Conservation (phyloP, 2,797 vertebrate genomes). For the Rhabdophis nuchalis region DNA sequence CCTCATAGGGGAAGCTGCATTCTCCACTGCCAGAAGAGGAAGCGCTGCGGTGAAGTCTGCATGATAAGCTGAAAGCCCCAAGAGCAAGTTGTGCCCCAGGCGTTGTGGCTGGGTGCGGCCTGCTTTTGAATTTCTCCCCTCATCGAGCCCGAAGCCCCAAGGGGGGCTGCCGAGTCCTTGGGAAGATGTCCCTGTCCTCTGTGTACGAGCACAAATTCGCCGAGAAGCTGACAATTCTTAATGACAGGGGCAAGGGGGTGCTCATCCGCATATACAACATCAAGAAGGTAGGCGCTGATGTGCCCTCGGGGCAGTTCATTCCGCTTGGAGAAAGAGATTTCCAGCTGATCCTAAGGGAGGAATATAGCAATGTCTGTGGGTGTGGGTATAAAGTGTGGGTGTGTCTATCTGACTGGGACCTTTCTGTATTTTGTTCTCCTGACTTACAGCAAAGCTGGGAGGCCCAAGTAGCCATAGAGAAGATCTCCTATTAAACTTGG, state of each 20-base stretch:
- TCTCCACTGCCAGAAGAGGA: not conserved
- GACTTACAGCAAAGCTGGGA: not conserved
- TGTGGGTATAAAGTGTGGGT: not conserved
- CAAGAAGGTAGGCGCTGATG: constrained; percentile 80
- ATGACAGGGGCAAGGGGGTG: constrained; percentile 84
- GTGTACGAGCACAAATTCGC: constrained; percentile 88
- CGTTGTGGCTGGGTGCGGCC: not conserved
- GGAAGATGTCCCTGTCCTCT: constrained; percentile 73
- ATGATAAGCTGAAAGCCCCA: not conserved
- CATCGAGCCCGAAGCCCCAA: too few species aligned
- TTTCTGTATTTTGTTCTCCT: not conserved
- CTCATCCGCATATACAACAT: constrained; percentile 89
- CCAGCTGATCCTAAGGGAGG: not conserved
- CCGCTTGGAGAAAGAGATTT: not conserved
- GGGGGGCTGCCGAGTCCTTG: not conserved
- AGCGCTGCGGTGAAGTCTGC: not conserved
- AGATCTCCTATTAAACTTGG: not conserved
- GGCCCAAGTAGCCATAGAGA: not conserved
- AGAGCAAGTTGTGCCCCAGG: not conserved
- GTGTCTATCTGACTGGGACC: not conserved
- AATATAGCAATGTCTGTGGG: not conserved
- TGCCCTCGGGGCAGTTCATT: not conserved
- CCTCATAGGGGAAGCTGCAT: constrained; percentile 8
- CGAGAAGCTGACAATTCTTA: constrained; percentile 88
- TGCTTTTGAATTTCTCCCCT: not conserved